Evolutionary conservation across 2,888 invertebrate genomes (phyloP).

Genomic region (Limenitis camilla): DNA sequence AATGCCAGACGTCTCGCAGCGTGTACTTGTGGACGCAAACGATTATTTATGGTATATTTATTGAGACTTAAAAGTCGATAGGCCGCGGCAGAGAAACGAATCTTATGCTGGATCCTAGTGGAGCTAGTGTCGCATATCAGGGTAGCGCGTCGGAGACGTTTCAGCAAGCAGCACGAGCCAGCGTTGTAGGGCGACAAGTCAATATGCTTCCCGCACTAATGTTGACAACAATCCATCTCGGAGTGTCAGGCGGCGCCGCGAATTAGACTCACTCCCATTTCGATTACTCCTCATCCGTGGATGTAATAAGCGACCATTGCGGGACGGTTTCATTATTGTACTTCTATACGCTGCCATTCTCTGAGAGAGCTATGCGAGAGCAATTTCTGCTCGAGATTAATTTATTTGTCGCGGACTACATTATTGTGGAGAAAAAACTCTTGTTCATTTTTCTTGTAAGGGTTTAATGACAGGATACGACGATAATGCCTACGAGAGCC

Average conservation of each 20-base stretch:
- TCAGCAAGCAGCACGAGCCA: conserved; percentile 13
- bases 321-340: conserved; percentile 44
- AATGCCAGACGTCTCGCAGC: conserved; percentile 54
- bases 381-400: conserved; percentile 57
- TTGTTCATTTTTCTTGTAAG: conserved; percentile 47
- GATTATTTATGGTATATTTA: conserved; percentile 39
- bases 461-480: conserved; percentile 68
- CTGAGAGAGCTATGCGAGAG: conserved; percentile 45
- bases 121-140: conserved; percentile 30
- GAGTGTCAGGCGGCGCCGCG: conserved; percentile 66
- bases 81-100: conserved; percentile 34
- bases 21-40: conserved; percentile 52
- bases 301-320: conserved; percentile 48
- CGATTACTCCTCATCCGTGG: conserved; percentile 56
- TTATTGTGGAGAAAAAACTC: conserved; percentile 52
- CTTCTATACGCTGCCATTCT: conserved; percentile 33
- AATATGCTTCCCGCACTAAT: conserved; percentile 68
- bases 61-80: conserved; percentile 38
- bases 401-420: conserved; percentile 54
- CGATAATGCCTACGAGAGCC: conserved; percentile 40
- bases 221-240: conserved; percentile 71
- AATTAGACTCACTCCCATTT: conserved; percentile 69
- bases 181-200: conserved; percentile 56
- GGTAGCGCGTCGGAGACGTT: conserved; percentile 20
- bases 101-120: conserved; percentile 40